phyloP scores from a whole-genome alignment of 35 echinoderm and acorn worm genomes.

The Acanthaster planci region DNA sequence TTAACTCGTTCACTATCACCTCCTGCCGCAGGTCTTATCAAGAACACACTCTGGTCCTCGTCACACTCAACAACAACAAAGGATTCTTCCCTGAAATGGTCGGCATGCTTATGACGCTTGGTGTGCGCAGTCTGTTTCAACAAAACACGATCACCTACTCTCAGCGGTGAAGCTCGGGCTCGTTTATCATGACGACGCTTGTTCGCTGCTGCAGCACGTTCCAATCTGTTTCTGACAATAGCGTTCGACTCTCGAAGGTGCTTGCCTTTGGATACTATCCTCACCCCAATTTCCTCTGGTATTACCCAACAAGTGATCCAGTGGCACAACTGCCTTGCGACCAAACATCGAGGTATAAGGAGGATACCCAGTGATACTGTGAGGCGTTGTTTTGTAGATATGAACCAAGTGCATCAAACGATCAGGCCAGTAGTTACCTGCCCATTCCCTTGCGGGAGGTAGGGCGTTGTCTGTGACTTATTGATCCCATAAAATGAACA shows the following conservation, averaged over 20 bases:
- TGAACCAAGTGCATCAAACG: slow-evolving; percentile 66
- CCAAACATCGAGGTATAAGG: slow-evolving; percentile 77
- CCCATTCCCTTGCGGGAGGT: slow-evolving; percentile 58
- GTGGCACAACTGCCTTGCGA: slow-evolving; percentile 61
- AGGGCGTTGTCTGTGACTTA: slow-evolving; percentile 51
- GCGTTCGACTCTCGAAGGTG: background rate
- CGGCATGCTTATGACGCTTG: background rate
- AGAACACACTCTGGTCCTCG: background rate
- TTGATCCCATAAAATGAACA: slow-evolving; percentile 18
- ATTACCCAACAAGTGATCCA: slow-evolving; percentile 61
- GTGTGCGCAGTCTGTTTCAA: no score
- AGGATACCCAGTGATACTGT: slow-evolving; percentile 68
- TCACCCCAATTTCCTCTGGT: background rate
- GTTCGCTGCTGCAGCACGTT: background rate
- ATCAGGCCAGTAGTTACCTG: slow-evolving; percentile 59
- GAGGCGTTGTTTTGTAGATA: no score
- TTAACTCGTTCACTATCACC: background rate
- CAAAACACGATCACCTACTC: background rate
- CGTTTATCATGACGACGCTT: background rate
- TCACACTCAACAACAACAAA: background rate
- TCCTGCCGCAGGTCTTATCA: background rate
- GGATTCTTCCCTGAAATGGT: background rate
- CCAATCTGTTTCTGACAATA: background rate
- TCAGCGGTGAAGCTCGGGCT: background rate
- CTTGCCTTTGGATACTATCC: background rate